Base-by-base conservation (phyloP, 2,113 vertebrate genomes). In the Xiphorhynchus elegans region DNA sequence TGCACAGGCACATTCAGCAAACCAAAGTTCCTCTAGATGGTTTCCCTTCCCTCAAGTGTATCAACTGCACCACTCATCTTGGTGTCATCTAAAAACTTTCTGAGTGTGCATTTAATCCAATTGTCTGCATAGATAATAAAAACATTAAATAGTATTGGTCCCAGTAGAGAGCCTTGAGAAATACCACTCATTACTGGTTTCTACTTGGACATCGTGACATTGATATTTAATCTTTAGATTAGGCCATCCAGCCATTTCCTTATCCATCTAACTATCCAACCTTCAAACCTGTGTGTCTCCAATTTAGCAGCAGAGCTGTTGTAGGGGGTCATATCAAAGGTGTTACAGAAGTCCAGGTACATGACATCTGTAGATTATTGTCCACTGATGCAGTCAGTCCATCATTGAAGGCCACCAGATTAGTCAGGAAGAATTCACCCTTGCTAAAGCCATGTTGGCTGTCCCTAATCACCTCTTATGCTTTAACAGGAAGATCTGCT, bases 281-380 rank as follows among this genome's bases (percentile, higher is more conserved):
- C 2, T n/a, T 52, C 28, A 69, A 79, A 70, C 12, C 9, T 4
- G 0, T 17, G 8, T 37, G 18, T 6, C 28, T 78, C 69, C 44
- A 60, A 3, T 37, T 55, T 46, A 66, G 18, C 33, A 78, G 12
- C 10, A 56, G 12, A 5, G 40, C 23, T 31, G 3, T 33, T 35
- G 1, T 20, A n/a, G 33, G 4, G 4, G 1, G 47, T 49, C 26
- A 14, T 40, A 50, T 11, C 39, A 55, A 74, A 60, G 28, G 14
- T 24, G 3, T 52, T 78, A 26, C 28, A n/a, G 44, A 64, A 78
- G 6, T 33, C 29, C 7, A 31, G 6, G 5, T 37, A 24, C 23
- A 4, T 21, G 10, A n/a, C 17, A 24, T 24, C 0, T 2, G 18
- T 17, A 40, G 11, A 11, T 56, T 12, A 4, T 70, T 19, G 2